Evolutionary conservation across 2,113 vertebrate genomes (phyloP).

Genomic region (Aepyceros melampus): DNA sequence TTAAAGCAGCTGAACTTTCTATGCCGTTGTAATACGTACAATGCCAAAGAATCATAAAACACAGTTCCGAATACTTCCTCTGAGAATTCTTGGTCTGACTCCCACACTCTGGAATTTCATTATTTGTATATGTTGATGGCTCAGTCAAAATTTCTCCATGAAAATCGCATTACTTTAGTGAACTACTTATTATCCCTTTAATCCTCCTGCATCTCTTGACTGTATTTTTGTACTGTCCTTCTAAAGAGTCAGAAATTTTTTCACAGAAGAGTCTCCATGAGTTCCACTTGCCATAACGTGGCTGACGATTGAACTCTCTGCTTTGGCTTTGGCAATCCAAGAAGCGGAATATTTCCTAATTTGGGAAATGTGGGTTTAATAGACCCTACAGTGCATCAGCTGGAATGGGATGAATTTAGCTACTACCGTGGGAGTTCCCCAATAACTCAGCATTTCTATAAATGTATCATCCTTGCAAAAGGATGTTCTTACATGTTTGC

Average conservation of each 20-base stretch:
- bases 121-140: neutral
- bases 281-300: neutral
- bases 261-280: neutral
- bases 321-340: neutral
- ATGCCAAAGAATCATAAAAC: neutral
- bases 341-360: neutral
- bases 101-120: neutral
- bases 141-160: neutral
- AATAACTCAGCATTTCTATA: neutral
- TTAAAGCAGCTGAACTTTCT: neutral
- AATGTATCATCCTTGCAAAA: neutral
- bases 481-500: neutral
- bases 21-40: neutral
- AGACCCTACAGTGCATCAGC: neutral
- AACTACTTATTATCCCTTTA: neutral
- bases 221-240: neutral
- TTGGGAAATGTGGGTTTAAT: neutral
- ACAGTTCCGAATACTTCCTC: neutral
- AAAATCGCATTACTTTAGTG: neutral
- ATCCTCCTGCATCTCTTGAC: neutral
- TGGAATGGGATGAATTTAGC: slow-evolving; percentile 12
- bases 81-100: neutral
- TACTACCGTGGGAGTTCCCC: neutral
- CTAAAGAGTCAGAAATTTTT: neutral
- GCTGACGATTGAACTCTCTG: neutral